phyloP scores from a whole-genome alignment of 2,113 vertebrate species.

The Pelecanoides urinatrix region DNA sequence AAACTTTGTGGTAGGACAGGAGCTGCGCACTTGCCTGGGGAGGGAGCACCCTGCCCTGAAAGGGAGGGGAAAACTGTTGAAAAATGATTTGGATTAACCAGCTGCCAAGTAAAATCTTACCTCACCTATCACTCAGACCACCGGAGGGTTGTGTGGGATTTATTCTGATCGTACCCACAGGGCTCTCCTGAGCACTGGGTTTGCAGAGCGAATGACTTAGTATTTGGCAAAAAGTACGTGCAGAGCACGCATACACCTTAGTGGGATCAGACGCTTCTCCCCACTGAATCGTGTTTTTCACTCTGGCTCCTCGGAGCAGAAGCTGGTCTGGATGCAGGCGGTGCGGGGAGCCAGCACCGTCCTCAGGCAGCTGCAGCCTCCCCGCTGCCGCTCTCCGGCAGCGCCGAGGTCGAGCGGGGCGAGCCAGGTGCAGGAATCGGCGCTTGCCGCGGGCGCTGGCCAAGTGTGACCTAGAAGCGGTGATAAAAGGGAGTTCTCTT shows the following conservation, averaged over 20 bases:
- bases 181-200: not conserved
- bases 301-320: not conserved
- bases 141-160: not conserved
- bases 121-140: not conserved
- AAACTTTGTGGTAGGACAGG: not conserved
- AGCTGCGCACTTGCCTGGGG: not conserved
- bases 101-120: not conserved
- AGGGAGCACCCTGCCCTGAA: not conserved
- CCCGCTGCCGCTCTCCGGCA: not conserved
- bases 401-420: not conserved
- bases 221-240: accelerated
- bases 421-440: not conserved
- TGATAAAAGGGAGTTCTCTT: not conserved
- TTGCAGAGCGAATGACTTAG: accelerated
- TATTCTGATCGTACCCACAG: accelerated
- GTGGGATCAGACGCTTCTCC: not conserved
- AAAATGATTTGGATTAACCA: not conserved
- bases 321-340: not conserved
- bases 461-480: not conserved
- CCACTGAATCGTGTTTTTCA: accelerated
- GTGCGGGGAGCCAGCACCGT: not conserved
- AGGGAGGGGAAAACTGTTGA: not conserved
- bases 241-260: accelerated
- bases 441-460: conserved; percentile 12
- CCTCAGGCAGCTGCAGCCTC: not conserved